These are phyloP conservation scores for Agriopis leucophaearia DNA, from an alignment of 2,888 invertebrate species.

Conservation along the genomic window DNA sequence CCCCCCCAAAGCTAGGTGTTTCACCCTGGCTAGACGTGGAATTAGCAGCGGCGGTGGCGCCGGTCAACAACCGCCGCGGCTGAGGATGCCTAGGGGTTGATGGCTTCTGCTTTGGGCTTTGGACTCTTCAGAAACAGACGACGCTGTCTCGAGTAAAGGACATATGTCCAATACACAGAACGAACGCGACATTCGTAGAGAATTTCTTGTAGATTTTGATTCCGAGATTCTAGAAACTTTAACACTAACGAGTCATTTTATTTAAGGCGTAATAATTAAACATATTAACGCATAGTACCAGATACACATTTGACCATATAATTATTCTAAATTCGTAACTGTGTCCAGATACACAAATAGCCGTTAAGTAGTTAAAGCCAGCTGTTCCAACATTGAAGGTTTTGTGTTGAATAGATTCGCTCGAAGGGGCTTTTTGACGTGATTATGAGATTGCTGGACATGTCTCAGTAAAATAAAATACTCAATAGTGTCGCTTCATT, in stretches of 20 bases:
- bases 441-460: no score
- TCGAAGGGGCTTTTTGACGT: no score
- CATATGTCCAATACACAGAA: not conserved
- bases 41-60: constrained; percentile 50
- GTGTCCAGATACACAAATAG: no score
- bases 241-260: not conserved
- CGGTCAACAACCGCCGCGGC: constrained; percentile 60
- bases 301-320: no score
- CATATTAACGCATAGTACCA: no score
- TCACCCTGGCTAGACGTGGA: constrained; percentile 65
- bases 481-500: no score
- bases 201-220: not conserved
- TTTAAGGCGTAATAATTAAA: not conserved
- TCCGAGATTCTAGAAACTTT: not conserved
- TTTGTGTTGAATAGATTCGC: not conserved
- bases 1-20: constrained; percentile 56
- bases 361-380: no score
- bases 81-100: constrained; percentile 46
- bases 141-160: no score
- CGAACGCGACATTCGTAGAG: not conserved
- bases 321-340: no score
- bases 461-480: no score
- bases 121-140: not conserved
- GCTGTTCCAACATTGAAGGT: not conserved
- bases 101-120: constrained; percentile 36